Base-by-base conservation (phyloP, 2,797 vertebrate species). In the Mergus octosetaceus region DNA sequence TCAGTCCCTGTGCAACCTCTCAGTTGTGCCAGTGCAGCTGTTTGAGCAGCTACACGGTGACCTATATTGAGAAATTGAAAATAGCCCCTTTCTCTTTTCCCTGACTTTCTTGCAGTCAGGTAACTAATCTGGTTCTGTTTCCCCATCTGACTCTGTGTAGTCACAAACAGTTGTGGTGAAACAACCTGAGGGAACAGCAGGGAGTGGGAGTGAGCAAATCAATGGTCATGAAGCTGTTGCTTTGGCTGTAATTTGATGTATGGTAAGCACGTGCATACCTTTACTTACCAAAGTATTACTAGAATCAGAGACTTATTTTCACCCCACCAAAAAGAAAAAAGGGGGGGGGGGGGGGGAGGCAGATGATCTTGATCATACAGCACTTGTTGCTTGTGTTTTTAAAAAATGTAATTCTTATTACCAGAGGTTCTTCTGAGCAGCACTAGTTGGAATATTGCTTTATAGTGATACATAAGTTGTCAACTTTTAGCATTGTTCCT, bases 61-160 rank as follows among this genome's bases (percentile, higher is more conserved):
- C 94, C 62, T 81, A 25, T 27, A 84, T 73, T 84, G 73, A 81
- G 70, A 88, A 92, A 78, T 32, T 70, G 77, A 91, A 78, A 93
- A 70, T 39, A 88, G 30, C 22, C 39, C 6, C 8, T 49, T 17
- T 90, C 22, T 85, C 25, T 78, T 47, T 74, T 68, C 58, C 21
- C 32, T 89, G 21, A 25, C 34, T 70, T 90, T 66, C 54, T 39
- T 87, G 66, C 27, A 86, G 38, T 62, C 73, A 78, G 85, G 77
- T 96, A 85, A 34, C 30, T 65, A 75, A 73, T 62, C 43, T 82
- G 62, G 28, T 84, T 90, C 54, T 83, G 34, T 86, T 87, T 90
- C 41, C 45, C n/a, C 27, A 0, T 74, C 69, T 77, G 41, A 28
- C 19, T 64, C 28, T 51, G 56, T 36, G 56, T 47, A 84, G 65